Evolutionary conservation across 2,888 invertebrate genomes (phyloP).

Genomic region (Cephus runcator): DNA sequence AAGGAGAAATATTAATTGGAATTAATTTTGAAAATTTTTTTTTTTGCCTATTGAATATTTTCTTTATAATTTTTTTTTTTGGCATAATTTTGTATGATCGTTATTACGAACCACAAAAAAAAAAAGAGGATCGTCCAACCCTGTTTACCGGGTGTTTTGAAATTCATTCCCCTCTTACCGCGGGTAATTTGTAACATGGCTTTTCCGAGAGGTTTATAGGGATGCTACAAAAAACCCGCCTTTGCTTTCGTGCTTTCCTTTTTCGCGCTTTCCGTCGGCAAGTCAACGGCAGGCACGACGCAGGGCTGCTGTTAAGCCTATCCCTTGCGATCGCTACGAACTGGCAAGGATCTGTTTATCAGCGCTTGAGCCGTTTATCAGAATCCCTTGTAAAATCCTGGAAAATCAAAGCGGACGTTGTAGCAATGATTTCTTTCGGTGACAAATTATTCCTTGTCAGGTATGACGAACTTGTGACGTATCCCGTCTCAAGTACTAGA

Average conservation of each 20-base stretch:
- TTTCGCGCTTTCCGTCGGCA: not conserved
- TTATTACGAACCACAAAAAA: not conserved
- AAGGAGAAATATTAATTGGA: too few species aligned
- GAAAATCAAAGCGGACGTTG: constrained; percentile 1
- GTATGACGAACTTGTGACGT: not conserved
- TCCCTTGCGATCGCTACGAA: not conserved
- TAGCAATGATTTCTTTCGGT: not conserved
- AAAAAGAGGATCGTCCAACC: not conserved
- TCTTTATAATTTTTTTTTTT: not conserved
- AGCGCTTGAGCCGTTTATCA: constrained; percentile 18
- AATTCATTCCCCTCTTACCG: not conserved
- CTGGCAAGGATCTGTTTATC: constrained; percentile 32
- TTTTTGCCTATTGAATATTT: not conserved
- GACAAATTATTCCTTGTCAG: not conserved
- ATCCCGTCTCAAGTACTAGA: not conserved
- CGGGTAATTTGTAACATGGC: constrained; percentile 46
- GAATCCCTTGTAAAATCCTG: constrained; percentile 14
- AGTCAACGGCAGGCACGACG: not conserved
- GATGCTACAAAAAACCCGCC: not conserved
- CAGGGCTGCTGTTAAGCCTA: not conserved
- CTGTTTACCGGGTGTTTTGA: not conserved
- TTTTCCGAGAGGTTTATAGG: constrained; percentile 32
- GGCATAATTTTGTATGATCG: not conserved
- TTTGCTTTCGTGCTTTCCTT: not conserved
- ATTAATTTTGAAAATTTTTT: too few species aligned